Percentiles rank a stretch among this genome's conserved stretches.
Conservation (phyloP, 2,113 vertebrate species). For the Brachyistius frenatus region DNA sequence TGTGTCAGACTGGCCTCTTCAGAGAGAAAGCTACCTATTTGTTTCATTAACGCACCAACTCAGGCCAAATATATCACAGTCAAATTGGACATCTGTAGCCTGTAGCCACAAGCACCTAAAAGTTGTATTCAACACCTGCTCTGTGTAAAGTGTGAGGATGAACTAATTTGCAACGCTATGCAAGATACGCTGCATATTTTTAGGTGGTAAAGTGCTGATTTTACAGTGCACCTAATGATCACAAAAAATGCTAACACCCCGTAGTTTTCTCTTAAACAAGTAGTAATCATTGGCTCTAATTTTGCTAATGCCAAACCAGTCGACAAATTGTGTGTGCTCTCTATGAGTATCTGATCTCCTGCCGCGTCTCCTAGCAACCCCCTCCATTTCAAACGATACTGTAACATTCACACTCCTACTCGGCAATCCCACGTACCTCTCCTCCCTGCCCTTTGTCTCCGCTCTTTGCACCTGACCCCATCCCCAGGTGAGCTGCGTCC, state of each 20-base stretch:
- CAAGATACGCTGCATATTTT: constrained; percentile 4
- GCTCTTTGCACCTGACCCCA: constrained; percentile 70
- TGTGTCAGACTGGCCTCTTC: constrained; percentile 63
- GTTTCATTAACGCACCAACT: constrained; percentile 28
- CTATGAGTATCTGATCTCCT: constrained; percentile 69
- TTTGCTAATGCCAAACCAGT: constrained; percentile 40
- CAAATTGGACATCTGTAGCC: constrained; percentile 3
- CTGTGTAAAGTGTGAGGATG: not conserved
- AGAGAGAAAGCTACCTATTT: constrained; percentile 39
- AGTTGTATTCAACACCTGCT: not conserved
- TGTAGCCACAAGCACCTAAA: not conserved
- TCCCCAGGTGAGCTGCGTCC: constrained; percentile 66
- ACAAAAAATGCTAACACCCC: constrained; percentile 40
- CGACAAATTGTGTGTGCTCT: constrained; percentile 45
- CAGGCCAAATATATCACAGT: constrained; percentile 10
- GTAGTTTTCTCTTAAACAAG: constrained; percentile 41
- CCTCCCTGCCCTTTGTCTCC: constrained; percentile 45
- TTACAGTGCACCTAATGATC: constrained; percentile 12
- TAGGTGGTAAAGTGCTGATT: constrained; percentile 46
- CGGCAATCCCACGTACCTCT: constrained; percentile 58
- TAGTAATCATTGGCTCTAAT: constrained; percentile 49
- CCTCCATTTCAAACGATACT: constrained; percentile 72
- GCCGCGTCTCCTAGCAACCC: constrained; percentile 83
- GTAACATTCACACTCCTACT: constrained; percentile 70
- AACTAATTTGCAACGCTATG: constrained; percentile 19